These are phyloP conservation scores for Barypeithes pellucidus DNA, from an alignment of 2,888 invertebrate genomes.

Conservation along the genomic window DNA sequence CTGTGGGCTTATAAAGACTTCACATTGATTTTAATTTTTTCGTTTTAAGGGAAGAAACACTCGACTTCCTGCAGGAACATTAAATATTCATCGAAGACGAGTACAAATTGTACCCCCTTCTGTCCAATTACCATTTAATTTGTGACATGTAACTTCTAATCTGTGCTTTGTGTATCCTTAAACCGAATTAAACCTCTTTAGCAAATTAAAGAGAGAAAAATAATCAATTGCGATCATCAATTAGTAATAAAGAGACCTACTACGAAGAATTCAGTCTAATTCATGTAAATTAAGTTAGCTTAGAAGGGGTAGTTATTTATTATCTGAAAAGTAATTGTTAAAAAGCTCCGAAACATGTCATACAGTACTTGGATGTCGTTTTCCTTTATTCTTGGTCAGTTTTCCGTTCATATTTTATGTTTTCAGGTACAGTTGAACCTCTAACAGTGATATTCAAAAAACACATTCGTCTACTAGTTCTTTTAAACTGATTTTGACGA, in stretches of 20 bases:
- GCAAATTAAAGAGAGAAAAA: constrained; percentile 48
- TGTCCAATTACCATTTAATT: constrained; percentile 38
- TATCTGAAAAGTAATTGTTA: not conserved
- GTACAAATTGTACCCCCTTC: constrained; percentile 23
- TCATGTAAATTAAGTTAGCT: constrained; percentile 10
- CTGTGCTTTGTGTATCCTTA: constrained; percentile 27
- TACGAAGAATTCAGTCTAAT: constrained; percentile 11
- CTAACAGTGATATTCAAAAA: no score
- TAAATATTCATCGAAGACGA: constrained; percentile 20
- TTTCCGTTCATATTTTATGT: no score
- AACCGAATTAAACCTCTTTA: constrained; percentile 47
- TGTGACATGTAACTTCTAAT: constrained; percentile 36
- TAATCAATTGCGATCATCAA: constrained; percentile 43
- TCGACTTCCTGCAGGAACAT: not conserved
- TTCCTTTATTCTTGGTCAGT: no score
- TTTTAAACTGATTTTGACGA: no score
- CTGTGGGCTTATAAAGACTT: no score
- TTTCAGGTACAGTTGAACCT: no score
- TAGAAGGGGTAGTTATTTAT: not conserved
- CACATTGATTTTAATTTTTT: not conserved
- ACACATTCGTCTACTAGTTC: no score
- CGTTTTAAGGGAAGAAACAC: not conserved
- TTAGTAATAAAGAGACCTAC: constrained; percentile 32
- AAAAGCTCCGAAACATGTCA: no score
- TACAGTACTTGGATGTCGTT: no score